phyloP scores from a whole-genome alignment of 1,140 invertebrate genomes.

The Drosophila parvula region DNA sequence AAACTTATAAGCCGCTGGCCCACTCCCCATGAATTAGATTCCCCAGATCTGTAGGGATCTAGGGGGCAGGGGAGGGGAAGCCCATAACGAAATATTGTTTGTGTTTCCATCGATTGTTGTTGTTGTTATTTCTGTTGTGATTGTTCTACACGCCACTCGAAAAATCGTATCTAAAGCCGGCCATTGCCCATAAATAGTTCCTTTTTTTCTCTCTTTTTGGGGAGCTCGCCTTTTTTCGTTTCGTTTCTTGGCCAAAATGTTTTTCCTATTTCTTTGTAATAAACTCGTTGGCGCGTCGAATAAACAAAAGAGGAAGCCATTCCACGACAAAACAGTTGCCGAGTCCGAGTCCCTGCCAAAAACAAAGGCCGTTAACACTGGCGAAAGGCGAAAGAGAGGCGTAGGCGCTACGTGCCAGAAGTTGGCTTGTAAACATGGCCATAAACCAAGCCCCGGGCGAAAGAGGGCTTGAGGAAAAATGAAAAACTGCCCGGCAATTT shows the following conservation, averaged over 20 bases:
- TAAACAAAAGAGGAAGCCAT: conserved; percentile 71
- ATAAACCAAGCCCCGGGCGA: conserved; percentile 52
- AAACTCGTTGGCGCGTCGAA: conserved; percentile 75
- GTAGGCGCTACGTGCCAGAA: conserved; percentile 68
- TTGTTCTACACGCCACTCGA: conserved; percentile 64
- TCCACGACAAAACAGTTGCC: conserved; percentile 62
- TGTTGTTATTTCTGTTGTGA: conserved; percentile 44
- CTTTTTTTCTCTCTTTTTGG: conserved; percentile 17
- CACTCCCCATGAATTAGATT: conserved; percentile 66
- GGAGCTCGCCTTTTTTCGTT: conserved; percentile 11
- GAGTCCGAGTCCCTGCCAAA: conserved; percentile 32
- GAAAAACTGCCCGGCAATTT: conserved; percentile 55
- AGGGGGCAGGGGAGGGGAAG: not conserved
- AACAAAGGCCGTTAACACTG: conserved; percentile 74
- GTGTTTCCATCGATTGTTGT: conserved; percentile 52
- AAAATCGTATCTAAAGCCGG: conserved; percentile 56
- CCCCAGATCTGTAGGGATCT: conserved; percentile 3
- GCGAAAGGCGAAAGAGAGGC: conserved; percentile 13
- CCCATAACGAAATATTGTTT: conserved; percentile 63
- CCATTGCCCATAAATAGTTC: conserved; percentile 78
- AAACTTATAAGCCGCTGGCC: conserved; percentile 75
- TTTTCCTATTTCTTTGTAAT: conserved; percentile 74
- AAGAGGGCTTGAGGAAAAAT: conserved; percentile 54
- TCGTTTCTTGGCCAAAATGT: conserved; percentile 36
- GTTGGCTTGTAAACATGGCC: conserved; percentile 72